A percentile compares a stretch with the other conserved stretches of the same genome.
Evolutionary conservation across 2,888 invertebrate genomes (phyloP).

Genomic region (Callinectes sapidus): DNA sequence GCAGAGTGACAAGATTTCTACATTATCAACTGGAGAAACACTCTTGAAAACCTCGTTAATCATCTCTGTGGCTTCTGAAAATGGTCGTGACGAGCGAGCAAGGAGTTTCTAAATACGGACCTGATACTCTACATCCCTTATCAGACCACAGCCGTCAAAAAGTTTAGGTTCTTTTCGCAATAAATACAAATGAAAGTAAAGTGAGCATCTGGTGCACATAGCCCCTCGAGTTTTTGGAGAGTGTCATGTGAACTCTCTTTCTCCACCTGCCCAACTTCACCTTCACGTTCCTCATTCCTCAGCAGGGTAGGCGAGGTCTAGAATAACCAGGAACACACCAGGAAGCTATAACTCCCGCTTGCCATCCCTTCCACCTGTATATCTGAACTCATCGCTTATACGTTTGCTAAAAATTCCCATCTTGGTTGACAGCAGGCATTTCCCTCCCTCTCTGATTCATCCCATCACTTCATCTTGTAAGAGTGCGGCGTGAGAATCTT

Average conservation of each 20-base stretch:
- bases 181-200: too few species aligned
- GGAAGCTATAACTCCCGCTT: neutral
- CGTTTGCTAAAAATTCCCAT: neutral
- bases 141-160: too few species aligned
- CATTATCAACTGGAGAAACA: too few species aligned
- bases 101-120: too few species aligned
- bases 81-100: too few species aligned
- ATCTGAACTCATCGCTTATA: neutral
- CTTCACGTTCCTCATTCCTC: neutral
- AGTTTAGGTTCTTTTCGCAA: too few species aligned
- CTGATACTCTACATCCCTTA: too few species aligned
- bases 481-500: neutral
- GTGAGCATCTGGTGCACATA: too few species aligned
- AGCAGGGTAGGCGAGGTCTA: neutral
- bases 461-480: neutral
- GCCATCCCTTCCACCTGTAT: neutral
- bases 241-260: neutral
- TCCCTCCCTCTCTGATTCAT: neutral
- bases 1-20: too few species aligned
- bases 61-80: too few species aligned
- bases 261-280: neutral
- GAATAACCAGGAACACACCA: conserved; percentile 5
- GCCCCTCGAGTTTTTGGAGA: neutral
- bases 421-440: neutral
- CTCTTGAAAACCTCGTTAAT: too few species aligned